Evolutionary conservation across 2,113 vertebrate species (phyloP).

Genomic region (Phasianus colchicus): DNA sequence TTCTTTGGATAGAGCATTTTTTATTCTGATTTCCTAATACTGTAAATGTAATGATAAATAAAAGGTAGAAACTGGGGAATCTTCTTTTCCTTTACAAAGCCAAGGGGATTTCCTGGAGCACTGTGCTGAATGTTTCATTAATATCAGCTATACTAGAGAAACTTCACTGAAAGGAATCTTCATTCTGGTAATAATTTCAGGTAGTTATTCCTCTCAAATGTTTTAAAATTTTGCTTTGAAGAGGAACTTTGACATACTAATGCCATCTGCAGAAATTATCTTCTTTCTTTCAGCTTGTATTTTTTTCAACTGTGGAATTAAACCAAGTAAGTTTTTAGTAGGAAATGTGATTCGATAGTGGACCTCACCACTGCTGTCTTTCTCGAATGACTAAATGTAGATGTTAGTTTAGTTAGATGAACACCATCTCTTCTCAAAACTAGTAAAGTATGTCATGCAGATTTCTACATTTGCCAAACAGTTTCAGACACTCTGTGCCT

Average conservation of each 20-base stretch:
- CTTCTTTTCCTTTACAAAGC: background rate
- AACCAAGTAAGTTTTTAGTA: background rate
- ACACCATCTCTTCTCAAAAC: background rate
- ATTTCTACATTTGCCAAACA: background rate
- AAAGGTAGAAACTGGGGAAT: background rate
- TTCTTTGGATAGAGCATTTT: background rate
- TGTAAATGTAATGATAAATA: background rate
- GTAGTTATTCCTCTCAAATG: background rate
- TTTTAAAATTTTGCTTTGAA: background rate
- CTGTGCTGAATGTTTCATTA: background rate
- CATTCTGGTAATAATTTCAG: background rate
- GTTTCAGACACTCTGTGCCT: background rate
- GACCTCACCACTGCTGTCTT: background rate
- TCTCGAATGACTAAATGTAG: background rate
- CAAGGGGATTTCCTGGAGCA: background rate
- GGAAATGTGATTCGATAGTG: background rate
- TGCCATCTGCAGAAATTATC: background rate
- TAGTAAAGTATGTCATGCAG: background rate
- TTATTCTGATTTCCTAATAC: background rate
- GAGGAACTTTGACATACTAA: background rate
- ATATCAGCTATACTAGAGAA: background rate
- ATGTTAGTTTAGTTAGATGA: background rate
- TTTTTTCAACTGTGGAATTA: background rate
- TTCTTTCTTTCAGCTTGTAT: background rate
- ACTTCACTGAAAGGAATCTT: background rate